These are phyloP conservation scores for Terrapene triunguis DNA, from an alignment of 2,113 vertebrate species.

Conservation along the genomic window DNA sequence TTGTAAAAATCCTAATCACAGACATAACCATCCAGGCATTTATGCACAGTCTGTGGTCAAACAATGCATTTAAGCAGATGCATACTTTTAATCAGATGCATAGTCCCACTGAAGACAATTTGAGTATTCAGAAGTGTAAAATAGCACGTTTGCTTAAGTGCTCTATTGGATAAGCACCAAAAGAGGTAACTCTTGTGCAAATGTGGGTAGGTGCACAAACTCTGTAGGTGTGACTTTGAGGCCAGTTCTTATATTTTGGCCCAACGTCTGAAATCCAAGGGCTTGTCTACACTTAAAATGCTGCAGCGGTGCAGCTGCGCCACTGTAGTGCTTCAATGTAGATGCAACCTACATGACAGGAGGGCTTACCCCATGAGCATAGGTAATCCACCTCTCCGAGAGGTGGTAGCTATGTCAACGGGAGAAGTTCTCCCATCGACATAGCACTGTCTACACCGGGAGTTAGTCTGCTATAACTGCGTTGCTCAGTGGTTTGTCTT, in stretches of 20 bases:
- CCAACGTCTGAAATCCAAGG: background rate
- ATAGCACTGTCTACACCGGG: background rate
- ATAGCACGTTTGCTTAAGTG: background rate
- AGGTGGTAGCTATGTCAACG: background rate
- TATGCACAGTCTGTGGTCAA: background rate
- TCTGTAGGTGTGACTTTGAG: background rate
- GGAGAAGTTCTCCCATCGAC: background rate
- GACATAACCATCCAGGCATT: background rate
- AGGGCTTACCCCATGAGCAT: background rate
- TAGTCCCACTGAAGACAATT: background rate
- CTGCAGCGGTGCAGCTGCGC: background rate
- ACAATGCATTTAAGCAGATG: background rate
- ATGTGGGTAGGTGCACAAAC: background rate
- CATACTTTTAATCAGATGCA: background rate
- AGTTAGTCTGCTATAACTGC: background rate
- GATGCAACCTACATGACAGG: background rate
- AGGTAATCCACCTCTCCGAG: no score
- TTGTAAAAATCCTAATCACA: background rate
- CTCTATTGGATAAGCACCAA: background rate
- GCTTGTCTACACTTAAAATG: background rate
- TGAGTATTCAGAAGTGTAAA: background rate
- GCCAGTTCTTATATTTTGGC: background rate
- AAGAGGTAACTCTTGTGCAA: background rate
- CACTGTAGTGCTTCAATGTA: background rate
- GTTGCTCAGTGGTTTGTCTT: no score